These are phyloP conservation scores for Cheilosia soror DNA, from an alignment of 2,888 invertebrate genomes.

Conservation along the genomic window DNA sequence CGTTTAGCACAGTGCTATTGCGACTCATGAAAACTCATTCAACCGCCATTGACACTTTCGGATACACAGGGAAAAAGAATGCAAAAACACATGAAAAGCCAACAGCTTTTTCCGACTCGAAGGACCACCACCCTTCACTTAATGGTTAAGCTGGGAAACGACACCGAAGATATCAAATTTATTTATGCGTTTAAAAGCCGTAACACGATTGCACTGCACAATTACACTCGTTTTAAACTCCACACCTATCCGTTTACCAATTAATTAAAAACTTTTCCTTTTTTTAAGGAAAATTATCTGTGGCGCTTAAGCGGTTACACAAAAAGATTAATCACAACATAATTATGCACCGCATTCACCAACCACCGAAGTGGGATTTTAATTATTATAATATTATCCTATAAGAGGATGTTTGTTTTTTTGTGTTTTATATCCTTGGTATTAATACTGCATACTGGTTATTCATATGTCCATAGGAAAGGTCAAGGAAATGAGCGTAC, in stretches of 20 bases:
- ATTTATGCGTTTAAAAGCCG: slow-evolving; percentile 22
- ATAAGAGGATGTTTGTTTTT: slow-evolving; percentile 54
- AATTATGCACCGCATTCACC: slow-evolving; percentile 20
- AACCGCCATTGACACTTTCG: slow-evolving; percentile 44
- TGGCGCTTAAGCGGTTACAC: neutral
- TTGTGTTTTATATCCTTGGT: slow-evolving; percentile 24
- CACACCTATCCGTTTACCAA: neutral
- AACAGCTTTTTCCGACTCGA: slow-evolving; percentile 22
- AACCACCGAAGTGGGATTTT: slow-evolving; percentile 25
- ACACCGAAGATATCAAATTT: neutral
- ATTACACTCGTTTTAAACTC: slow-evolving; percentile 23
- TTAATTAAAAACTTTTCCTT: slow-evolving; percentile 1
- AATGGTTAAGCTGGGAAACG: slow-evolving; percentile 18
- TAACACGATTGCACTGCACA: slow-evolving; percentile 14
- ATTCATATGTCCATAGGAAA: slow-evolving; percentile 28
- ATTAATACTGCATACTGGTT: slow-evolving; percentile 11
- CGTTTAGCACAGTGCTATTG: slow-evolving; percentile 28
- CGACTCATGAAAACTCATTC: slow-evolving; percentile 11
- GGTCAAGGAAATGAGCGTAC: slow-evolving; percentile 48
- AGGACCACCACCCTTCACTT: slow-evolving; percentile 25
- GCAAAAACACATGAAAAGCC: neutral
- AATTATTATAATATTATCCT: slow-evolving; percentile 22
- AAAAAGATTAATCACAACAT: slow-evolving; percentile 28
- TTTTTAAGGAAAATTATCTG: slow-evolving; percentile 6
- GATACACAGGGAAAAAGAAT: slow-evolving; percentile 14